A percentile compares a stretch with the other conserved stretches of the same genome.
phyloP scores from a whole-genome alignment of 2,888 invertebrate genomes.

The Polylopha cassiicola region DNA sequence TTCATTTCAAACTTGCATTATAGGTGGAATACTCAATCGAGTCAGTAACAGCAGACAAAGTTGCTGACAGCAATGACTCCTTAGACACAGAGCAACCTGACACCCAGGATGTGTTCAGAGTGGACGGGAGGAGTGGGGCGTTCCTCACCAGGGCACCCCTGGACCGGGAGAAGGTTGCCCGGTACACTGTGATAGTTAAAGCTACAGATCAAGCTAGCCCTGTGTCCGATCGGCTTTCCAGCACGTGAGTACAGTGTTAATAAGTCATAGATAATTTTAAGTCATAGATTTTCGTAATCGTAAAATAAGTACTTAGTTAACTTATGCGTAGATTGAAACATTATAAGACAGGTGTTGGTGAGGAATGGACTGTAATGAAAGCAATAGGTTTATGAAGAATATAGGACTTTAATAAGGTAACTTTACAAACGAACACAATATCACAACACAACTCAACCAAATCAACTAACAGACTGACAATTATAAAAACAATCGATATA shows the following conservation, averaged over 20 bases:
- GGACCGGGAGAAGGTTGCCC: slow-evolving; percentile 91
- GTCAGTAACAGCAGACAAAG: slow-evolving; percentile 78
- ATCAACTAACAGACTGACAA: no score
- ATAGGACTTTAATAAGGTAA: no score
- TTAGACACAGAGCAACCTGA: slow-evolving; percentile 61
- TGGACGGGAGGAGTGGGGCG: slow-evolving; percentile 90
- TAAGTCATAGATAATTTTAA: no score
- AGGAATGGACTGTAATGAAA: no score
- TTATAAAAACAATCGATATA: no score
- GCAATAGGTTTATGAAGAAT: no score
- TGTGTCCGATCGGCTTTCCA: slow-evolving; percentile 85
- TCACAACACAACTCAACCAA: no score
- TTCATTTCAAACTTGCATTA: slow-evolving; percentile 19
- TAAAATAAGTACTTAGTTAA: no score
- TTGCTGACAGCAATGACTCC: slow-evolving; percentile 52
- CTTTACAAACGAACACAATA: no score
- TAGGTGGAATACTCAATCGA: slow-evolving; percentile 87
- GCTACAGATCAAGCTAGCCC: slow-evolving; percentile 92
- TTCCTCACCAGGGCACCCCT: slow-evolving; percentile 87
- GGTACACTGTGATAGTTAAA: slow-evolving; percentile 89
- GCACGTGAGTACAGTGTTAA: slow-evolving; percentile 69
- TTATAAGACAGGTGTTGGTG: no score
- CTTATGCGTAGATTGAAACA: no score
- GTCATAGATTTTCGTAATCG: no score
- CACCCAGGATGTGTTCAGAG: slow-evolving; percentile 87